A percentile compares a stretch with the other conserved stretches of the same genome.
Conservation (phyloP, 2,797 vertebrate genomes). For the Carduelis carduelis region DNA sequence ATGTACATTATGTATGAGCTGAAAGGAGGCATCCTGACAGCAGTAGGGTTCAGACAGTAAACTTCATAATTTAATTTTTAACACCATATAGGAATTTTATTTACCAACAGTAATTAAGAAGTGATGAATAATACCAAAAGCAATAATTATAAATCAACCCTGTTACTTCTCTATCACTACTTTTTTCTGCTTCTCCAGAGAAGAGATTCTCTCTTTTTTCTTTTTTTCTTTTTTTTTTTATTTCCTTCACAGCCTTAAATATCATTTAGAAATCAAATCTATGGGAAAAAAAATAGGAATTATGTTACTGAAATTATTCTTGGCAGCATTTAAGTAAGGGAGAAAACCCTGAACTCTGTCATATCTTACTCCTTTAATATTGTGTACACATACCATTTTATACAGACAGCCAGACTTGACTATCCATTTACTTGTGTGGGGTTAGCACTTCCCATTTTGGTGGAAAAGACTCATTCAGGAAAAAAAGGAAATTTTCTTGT, state of each 20-base stretch:
- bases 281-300: not conserved
- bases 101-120: not conserved
- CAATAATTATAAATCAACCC: not conserved
- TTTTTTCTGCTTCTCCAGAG: not conserved
- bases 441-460: not conserved
- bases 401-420: not conserved
- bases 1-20: not conserved
- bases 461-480: not conserved
- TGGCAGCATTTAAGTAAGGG: not conserved
- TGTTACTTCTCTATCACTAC: not conserved
- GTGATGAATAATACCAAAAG: not conserved
- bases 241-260: not conserved
- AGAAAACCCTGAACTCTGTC: not conserved
- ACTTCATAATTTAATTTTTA: not conserved
- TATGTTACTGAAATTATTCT: not conserved
- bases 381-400: not conserved
- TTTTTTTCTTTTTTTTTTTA: not conserved
- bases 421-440: not conserved
- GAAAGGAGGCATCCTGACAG: not conserved
- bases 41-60: not conserved
- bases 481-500: not conserved
- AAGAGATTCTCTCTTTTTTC: rapidly evolving
- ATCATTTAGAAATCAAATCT: not conserved
- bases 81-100: not conserved
- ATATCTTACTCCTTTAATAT: not conserved